Evolutionary conservation across 2,113 vertebrate species (phyloP).

Genomic region (Otis tarda): DNA sequence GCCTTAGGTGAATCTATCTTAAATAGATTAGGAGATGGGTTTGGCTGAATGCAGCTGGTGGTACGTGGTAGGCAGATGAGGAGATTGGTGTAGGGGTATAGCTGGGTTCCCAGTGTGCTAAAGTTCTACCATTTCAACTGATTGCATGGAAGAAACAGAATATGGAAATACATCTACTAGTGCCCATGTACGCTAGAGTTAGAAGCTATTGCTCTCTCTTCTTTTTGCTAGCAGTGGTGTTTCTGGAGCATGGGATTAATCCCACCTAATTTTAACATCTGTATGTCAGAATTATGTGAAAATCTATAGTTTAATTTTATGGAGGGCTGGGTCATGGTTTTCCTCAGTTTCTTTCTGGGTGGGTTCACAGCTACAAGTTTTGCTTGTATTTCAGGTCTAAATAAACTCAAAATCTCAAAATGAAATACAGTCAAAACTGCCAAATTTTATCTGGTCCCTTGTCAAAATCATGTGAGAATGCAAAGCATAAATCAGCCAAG

Average conservation of each 20-base stretch:
- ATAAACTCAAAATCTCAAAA: slow-evolving; percentile 44
- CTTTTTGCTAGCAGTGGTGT: background rate
- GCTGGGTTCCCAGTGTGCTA: background rate
- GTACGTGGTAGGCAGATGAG: background rate
- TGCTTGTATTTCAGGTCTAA: slow-evolving; percentile 22
- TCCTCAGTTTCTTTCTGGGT: background rate
- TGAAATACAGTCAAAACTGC: slow-evolving; percentile 1
- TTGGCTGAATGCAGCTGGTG: background rate
- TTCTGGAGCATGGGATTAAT: background rate
- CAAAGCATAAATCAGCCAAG: slow-evolving; percentile 38
- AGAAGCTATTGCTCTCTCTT: background rate
- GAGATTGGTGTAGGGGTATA: background rate
- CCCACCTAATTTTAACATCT: background rate
- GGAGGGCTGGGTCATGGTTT: background rate
- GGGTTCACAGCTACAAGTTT: background rate
- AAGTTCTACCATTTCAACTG: background rate
- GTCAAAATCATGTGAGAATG: slow-evolving; percentile 48
- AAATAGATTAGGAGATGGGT: background rate
- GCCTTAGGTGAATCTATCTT: background rate
- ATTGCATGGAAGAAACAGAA: background rate
- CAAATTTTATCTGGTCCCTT: slow-evolving; percentile 37
- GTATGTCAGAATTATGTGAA: background rate
- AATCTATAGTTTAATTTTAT: background rate
- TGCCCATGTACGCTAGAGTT: background rate
- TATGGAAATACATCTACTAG: background rate